These are phyloP conservation scores for Brenthis ino DNA, from an alignment of 2,888 invertebrate genomes.

Conservation along the genomic window DNA sequence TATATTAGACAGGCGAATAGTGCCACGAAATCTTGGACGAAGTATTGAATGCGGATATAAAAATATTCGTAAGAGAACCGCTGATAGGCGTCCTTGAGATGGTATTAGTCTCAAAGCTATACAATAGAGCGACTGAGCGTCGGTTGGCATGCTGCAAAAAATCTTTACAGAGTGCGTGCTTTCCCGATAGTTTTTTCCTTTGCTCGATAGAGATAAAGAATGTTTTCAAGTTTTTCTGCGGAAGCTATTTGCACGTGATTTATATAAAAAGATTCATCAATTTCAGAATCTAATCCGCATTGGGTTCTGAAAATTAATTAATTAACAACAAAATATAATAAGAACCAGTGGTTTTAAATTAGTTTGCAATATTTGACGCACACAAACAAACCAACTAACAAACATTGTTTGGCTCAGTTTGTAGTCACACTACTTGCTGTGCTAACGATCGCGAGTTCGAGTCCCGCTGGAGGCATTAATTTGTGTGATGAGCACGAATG, in stretches of 20 bases:
- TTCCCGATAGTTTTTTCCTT: conserved; percentile 19
- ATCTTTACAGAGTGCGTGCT: conserved; percentile 33
- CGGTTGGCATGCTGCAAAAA: conserved; percentile 33
- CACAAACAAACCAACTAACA: no score
- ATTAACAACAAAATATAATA: neutral
- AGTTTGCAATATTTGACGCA: neutral
- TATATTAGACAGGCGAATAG: neutral
- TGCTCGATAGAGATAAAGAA: conserved; percentile 8
- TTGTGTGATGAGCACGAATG: no score
- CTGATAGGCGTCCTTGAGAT: conserved; percentile 23
- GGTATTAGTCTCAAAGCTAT: conserved; percentile 19
- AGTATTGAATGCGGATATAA: conserved; percentile 19
- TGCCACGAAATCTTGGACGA: neutral
- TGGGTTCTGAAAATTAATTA: conserved; percentile 1
- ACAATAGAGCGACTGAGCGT: conserved; percentile 24
- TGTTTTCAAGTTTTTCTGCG: conserved; percentile 11
- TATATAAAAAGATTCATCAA: neutral
- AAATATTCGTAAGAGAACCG: conserved; percentile 1
- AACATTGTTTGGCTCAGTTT: no score
- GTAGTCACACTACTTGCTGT: no score
- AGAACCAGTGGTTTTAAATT: neutral
- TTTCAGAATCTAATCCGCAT: conserved; percentile 2
- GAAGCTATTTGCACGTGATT: conserved; percentile 13
- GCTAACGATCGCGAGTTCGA: no score
- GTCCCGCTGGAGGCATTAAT: no score